Evolutionary conservation across 35 echinoderm and acorn worm species (phyloP).

Genomic region (Apostichopus japonicus): DNA sequence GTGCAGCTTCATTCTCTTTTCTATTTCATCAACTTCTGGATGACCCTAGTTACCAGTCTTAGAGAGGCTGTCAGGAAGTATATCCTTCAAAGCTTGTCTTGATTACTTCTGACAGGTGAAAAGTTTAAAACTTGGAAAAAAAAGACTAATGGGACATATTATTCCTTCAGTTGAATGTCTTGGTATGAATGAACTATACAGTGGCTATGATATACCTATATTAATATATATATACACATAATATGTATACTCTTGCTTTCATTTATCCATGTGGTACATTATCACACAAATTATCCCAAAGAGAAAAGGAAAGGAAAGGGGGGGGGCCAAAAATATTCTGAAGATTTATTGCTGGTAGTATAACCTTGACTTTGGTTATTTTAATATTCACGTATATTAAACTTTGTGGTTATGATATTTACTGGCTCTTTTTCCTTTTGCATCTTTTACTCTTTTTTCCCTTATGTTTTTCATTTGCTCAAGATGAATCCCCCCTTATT

Average conservation of each 20-base stretch:
- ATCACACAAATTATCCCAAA: no score
- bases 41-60: constrained; percentile 38
- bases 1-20: constrained; percentile 18
- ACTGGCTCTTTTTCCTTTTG: neutral
- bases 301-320: no score
- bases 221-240: no score
- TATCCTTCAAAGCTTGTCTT: constrained; percentile 14
- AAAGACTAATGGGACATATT: neutral
- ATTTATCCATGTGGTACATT: no score
- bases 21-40: constrained; percentile 1
- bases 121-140: neutral
- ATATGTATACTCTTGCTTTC: no score
- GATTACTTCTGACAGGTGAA: constrained; percentile 36
- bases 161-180: no score
- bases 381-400: neutral
- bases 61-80: constrained; percentile 34
- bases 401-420: neutral
- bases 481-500: no score
- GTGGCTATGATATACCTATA: no score
- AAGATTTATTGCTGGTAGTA: neutral
- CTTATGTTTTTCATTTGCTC: no score
- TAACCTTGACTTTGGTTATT: neutral
- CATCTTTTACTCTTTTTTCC: no score
- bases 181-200: no score
- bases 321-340: neutral